These are phyloP conservation scores for Tipula lateralis DNA, from an alignment of 2,888 invertebrate species.

Conservation along the genomic window DNA sequence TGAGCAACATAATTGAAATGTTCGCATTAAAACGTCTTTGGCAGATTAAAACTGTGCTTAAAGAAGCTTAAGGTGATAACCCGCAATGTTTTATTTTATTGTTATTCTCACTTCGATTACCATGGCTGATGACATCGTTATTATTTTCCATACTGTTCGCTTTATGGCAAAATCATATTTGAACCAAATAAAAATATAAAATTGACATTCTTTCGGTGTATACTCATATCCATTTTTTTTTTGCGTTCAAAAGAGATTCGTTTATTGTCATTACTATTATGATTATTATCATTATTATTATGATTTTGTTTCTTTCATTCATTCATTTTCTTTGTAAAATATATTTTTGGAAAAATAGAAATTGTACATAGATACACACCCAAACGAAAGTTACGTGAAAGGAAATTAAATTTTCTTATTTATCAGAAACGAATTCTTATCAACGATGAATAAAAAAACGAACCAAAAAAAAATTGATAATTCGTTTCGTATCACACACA, in stretches of 20 bases:
- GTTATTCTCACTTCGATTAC: not conserved
- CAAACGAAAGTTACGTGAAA: slow-evolving; percentile 21
- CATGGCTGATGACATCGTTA: not conserved
- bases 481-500: not conserved
- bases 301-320: not conserved
- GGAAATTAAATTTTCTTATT: slow-evolving; percentile 11
- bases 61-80: not conserved
- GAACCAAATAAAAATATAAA: not conserved
- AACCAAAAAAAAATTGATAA: not conserved
- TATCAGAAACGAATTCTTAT: slow-evolving; percentile 1
- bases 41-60: too few relatives aligned
- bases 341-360: not conserved
- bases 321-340: slow-evolving; percentile 2
- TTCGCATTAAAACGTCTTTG: too few relatives aligned
- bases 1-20: too few relatives aligned
- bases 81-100: not conserved
- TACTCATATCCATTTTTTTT: not conserved
- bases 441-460: not conserved
- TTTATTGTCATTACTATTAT: not conserved
- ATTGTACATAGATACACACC: not conserved
- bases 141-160: not conserved
- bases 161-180: not conserved
- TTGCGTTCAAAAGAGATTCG: not conserved
- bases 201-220: slow-evolving; percentile 15
- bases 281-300: not conserved